Base-by-base conservation (phyloP, 2,797 vertebrate genomes). In the Bucorvus abyssinicus region DNA sequence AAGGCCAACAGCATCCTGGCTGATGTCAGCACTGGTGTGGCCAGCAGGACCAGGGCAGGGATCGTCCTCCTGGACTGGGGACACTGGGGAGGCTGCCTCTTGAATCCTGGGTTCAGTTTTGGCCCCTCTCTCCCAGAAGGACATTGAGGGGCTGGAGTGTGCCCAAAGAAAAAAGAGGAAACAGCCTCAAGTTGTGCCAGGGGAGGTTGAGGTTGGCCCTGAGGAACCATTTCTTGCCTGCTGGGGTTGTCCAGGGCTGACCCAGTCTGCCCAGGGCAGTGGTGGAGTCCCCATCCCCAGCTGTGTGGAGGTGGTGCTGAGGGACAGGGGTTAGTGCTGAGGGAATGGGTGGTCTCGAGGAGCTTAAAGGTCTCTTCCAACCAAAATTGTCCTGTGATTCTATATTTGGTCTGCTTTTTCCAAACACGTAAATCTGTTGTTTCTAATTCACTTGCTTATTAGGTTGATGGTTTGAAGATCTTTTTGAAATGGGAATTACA, bases 331-430 rank as follows among this genome's bases (percentile, higher is more conserved):
- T 50, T 19, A 24, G 40, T 36, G 55, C 7, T 45, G 20, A 19
- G 55, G 9, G 13, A 15, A 18, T 0, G 4, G 4, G 14, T 36
- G 19, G 42, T 6, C 15, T 45, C 2, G 0, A 16, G 13, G 20
- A 36, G 18, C 20, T 47, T 13, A 24, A 19, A 38, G 21, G 16
- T 56, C 22, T 67, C 30, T 56, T 40, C 29, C 10, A 68, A 26
- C 29, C 29, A 20, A 38, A 32, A 56, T 13, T 18, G 32, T 57
- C 24, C 6, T 21, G 2, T 42, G 24, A 17, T 40, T 84, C 44
- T 30, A 1, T 49, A 7, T 36, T 70, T 83, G 32, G 3, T 38
- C 52, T 79, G 14, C 27, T 61, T 60, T 14, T 29, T 56, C 18
- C 12, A 56, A 57, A 73, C 11, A 18, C 6, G 7, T 36, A 47